A percentile compares a stretch with the other conserved stretches of the same genome.
These are phyloP conservation scores for Drosophila dunni DNA, from an alignment of 1,140 invertebrate species.

Conservation along the genomic window DNA sequence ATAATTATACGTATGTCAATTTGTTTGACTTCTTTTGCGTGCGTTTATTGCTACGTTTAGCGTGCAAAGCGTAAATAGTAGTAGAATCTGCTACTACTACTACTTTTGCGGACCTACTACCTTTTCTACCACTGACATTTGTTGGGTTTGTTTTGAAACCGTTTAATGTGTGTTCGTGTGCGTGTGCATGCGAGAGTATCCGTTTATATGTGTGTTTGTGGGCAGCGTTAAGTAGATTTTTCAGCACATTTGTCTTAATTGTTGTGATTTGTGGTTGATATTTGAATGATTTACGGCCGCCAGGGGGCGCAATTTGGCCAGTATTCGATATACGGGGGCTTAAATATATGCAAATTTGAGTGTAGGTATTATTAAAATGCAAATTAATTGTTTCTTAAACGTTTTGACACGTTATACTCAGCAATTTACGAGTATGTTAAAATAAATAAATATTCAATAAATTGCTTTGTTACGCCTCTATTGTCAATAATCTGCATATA, in stretches of 20 bases:
- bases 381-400: conserved; percentile 72
- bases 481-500: conserved; percentile 2
- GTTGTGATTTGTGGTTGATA: conserved; percentile 82
- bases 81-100: conserved; percentile 44
- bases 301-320: conserved; percentile 41
- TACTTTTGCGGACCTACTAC: conserved; percentile 3
- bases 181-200: conserved; percentile 22
- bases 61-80: conserved; percentile 39
- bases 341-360: conserved; percentile 46
- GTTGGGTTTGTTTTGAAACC: conserved; percentile 81
- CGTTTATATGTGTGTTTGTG: conserved; percentile 44
- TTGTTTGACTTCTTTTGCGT: conserved; percentile 79
- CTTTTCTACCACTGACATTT: conserved; percentile 69
- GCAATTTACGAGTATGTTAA: conserved; percentile 11
- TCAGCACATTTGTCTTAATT: conserved; percentile 83
- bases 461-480: background rate
- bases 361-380: conserved; percentile 43
- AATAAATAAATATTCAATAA: background rate
- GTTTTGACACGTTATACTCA: conserved; percentile 29
- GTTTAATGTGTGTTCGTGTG: conserved; percentile 51
- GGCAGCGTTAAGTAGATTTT: conserved; percentile 81
- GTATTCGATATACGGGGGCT: conserved; percentile 23
- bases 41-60: conserved; percentile 57
- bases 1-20: conserved; percentile 84
- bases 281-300: conserved; percentile 76